Conservation (phyloP, 2,888 invertebrate genomes). For the Amphipyra tragopoginis region DNA sequence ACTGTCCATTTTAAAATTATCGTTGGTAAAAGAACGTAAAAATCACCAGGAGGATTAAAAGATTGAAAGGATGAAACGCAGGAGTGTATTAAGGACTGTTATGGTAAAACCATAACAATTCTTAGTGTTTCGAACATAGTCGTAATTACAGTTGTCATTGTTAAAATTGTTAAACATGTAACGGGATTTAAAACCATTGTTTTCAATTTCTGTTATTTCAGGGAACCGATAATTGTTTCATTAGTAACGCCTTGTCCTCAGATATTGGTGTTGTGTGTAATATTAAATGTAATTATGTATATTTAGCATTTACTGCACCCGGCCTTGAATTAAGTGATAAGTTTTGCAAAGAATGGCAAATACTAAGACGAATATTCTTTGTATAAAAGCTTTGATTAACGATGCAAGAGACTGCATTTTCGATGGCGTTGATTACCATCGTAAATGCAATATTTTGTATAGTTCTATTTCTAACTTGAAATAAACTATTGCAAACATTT, state of each 20-base stretch:
- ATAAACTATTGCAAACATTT: too few relatives aligned
- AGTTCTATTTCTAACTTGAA: too few relatives aligned
- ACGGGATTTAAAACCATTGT: slow-evolving; percentile 29
- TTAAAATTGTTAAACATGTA: slow-evolving; percentile 24
- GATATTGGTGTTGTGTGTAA: slow-evolving; percentile 10
- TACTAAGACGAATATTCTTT: too few relatives aligned
- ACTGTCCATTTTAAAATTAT: too few relatives aligned
- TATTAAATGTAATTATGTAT: slow-evolving; percentile 12
- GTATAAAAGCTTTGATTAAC: too few relatives aligned
- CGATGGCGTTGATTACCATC: too few relatives aligned
- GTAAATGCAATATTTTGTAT: too few relatives aligned
- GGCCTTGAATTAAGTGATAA: neutral
- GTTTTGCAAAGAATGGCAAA: too few relatives aligned
- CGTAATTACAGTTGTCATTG: slow-evolving; percentile 24
- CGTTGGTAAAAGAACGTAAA: neutral
- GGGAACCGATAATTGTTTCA: slow-evolving; percentile 29
- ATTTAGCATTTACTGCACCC: neutral
- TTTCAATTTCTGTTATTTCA: slow-evolving; percentile 23
- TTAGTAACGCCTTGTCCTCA: slow-evolving; percentile 10
- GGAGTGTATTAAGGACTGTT: slow-evolving; percentile 7
- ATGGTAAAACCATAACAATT: neutral
- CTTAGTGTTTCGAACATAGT: neutral
- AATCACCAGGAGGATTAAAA: neutral
- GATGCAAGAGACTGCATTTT: too few relatives aligned
- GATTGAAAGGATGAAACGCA: neutral